Evolutionary conservation across 2,113 vertebrate species (phyloP).

Genomic region (Tyto alba): DNA sequence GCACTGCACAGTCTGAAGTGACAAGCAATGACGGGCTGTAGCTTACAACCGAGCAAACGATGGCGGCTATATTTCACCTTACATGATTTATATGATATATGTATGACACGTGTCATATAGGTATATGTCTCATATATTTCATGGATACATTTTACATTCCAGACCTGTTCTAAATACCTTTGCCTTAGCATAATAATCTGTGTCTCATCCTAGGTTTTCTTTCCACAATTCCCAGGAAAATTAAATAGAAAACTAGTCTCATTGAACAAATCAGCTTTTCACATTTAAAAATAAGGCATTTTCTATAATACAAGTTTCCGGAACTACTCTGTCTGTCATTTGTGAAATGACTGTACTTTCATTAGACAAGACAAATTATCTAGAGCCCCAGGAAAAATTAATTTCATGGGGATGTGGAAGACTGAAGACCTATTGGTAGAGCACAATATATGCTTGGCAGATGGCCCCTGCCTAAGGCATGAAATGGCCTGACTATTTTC

Average conservation of each 20-base stretch:
- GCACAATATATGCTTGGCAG: not conserved
- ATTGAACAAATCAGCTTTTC: not conserved
- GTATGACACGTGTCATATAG: not conserved
- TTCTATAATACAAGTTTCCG: not conserved
- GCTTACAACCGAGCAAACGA: not conserved
- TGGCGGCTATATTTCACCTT: not conserved
- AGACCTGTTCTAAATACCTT: not conserved
- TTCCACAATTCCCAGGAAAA: not conserved
- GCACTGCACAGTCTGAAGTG: not conserved
- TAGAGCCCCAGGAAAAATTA: constrained; percentile 60
- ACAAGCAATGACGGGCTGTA: not conserved
- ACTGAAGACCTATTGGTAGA: constrained; percentile 34
- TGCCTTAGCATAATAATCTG: not conserved
- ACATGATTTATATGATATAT: not conserved
- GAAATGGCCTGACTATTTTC: constrained; percentile 34
- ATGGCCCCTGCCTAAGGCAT: constrained; percentile 19
- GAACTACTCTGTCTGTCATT: not conserved
- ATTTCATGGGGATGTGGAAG: constrained; percentile 32
- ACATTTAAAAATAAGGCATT: not conserved
- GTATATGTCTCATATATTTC: not conserved
- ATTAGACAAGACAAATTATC: constrained; percentile 51
- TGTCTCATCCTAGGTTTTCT: not conserved
- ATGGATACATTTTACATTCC: not conserved
- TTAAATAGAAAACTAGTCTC: not conserved
- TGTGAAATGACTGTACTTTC: constrained; percentile 35